Conservation (phyloP, 30 jellyfish, hydroid and myxozoan genomes). For the Pelagia noctiluca region DNA sequence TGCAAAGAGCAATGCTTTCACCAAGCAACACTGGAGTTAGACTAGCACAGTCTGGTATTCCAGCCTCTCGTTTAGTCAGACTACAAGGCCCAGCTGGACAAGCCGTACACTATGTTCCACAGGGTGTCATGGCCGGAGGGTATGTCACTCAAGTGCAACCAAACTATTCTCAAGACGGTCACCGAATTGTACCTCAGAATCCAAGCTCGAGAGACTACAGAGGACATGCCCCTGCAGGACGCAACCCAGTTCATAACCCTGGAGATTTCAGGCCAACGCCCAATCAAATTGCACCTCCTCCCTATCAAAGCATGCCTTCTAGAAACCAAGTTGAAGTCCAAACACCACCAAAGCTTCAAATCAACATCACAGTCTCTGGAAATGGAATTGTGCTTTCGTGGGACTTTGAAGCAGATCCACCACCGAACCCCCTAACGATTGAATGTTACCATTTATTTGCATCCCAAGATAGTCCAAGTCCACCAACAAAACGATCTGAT, state of each 20-base stretch:
- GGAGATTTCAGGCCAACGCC: background rate
- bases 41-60: conserved; percentile 57
- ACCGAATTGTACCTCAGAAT: conserved; percentile 28
- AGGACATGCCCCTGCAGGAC: conserved; percentile 14
- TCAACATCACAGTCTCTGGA: conserved; percentile 87
- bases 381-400: conserved; percentile 94
- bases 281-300: conserved; percentile 52
- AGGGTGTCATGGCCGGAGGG: conserved; percentile 55
- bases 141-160: conserved; percentile 32
- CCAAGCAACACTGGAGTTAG: conserved; percentile 50
- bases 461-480: conserved; percentile 83
- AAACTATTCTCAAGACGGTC: conserved; percentile 25
- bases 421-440: conserved; percentile 65
- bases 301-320: conserved; percentile 40
- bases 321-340: conserved; percentile 47
- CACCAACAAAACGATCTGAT: conserved; percentile 63
- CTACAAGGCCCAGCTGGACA: conserved; percentile 59
- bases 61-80: conserved; percentile 29
- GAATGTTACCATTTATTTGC: conserved; percentile 96
- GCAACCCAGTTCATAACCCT: background rate
- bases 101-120: conserved; percentile 69
- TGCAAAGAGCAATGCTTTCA: conserved; percentile 53
- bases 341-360: conserved; percentile 85
- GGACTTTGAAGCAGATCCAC: conserved; percentile 86
- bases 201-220: conserved; percentile 40